phyloP scores from a whole-genome alignment of 2,888 invertebrate genomes.

The Limnephilus lunatus region DNA sequence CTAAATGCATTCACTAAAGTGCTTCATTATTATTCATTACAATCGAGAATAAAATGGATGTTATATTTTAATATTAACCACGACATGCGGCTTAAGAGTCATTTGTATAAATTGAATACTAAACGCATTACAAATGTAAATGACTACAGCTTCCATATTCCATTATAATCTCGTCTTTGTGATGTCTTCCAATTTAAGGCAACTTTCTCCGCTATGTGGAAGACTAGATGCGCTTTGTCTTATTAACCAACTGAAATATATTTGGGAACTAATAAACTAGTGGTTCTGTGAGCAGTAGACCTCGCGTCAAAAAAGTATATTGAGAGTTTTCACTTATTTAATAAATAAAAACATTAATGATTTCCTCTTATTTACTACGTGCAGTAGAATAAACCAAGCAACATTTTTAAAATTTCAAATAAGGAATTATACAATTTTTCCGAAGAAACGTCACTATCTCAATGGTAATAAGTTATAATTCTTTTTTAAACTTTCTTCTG shows the following conservation, averaged over 20 bases:
- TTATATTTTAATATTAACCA: conserved; percentile 11
- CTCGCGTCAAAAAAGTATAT: too few relatives aligned
- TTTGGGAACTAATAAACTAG: too few relatives aligned
- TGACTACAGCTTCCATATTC: background rate
- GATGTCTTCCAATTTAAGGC: background rate
- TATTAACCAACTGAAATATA: background rate
- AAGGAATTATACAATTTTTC: too few relatives aligned
- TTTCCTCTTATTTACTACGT: too few relatives aligned
- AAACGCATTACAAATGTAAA: conserved; percentile 26
- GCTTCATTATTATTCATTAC: conserved; percentile 28
- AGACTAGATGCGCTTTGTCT: background rate
- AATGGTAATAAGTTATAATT: too few relatives aligned
- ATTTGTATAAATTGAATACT: conserved; percentile 27
- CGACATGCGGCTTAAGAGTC: background rate
- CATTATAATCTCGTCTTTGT: background rate
- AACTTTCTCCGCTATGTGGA: background rate
- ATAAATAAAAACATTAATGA: too few relatives aligned
- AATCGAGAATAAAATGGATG: background rate
- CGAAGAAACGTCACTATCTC: too few relatives aligned
- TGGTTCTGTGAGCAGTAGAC: too few relatives aligned
- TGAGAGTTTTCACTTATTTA: too few relatives aligned
- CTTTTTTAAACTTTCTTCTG: too few relatives aligned
- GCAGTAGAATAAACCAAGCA: too few relatives aligned
- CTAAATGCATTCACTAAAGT: conserved; percentile 5
- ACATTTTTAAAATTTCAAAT: too few relatives aligned